A percentile compares a stretch with the other conserved stretches of the same genome.
phyloP scores from a whole-genome alignment of 2,888 invertebrate genomes.

The Pachydiplax longipennis region DNA sequence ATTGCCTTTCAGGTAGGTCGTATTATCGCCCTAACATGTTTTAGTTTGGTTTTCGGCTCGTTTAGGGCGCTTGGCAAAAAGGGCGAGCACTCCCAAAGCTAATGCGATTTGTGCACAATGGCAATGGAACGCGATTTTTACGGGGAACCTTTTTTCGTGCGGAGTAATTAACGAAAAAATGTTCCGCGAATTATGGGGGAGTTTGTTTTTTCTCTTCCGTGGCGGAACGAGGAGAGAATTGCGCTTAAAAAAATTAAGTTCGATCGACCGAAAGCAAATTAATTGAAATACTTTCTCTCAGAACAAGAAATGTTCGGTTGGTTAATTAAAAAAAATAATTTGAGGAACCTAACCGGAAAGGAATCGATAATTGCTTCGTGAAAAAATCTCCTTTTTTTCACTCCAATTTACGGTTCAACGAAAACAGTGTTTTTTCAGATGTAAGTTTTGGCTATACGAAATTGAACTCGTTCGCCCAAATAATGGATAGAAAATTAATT shows the following conservation, averaged over 20 bases:
- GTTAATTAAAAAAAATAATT: neutral
- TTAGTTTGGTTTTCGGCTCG: constrained; percentile 38
- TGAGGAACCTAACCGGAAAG: neutral
- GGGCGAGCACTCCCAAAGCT: constrained; percentile 11
- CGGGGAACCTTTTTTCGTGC: neutral
- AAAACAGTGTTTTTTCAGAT: neutral
- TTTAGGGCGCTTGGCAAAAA: constrained; percentile 11
- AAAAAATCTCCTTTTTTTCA: neutral
- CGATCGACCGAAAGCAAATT: constrained; percentile 24
- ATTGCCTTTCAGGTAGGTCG: neutral
- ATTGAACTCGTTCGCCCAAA: neutral
- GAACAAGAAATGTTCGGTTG: neutral
- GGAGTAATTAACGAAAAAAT: neutral
- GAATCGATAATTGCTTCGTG: neutral
- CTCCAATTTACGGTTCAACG: neutral
- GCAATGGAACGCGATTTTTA: constrained; percentile 32
- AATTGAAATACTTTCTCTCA: constrained; percentile 13
- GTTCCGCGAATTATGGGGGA: constrained; percentile 12
- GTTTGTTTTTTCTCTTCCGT: constrained; percentile 3
- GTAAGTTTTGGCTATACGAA: neutral
- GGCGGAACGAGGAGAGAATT: neutral
- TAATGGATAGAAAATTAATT: neutral
- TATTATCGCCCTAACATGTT: neutral
- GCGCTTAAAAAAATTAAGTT: constrained; percentile 20
- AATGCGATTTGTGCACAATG: constrained; percentile 25